Percentiles rank a stretch among this genome's conserved stretches.
Conservation (phyloP, 2,888 invertebrate species). For the Ichneumoninae sp. region DNA sequence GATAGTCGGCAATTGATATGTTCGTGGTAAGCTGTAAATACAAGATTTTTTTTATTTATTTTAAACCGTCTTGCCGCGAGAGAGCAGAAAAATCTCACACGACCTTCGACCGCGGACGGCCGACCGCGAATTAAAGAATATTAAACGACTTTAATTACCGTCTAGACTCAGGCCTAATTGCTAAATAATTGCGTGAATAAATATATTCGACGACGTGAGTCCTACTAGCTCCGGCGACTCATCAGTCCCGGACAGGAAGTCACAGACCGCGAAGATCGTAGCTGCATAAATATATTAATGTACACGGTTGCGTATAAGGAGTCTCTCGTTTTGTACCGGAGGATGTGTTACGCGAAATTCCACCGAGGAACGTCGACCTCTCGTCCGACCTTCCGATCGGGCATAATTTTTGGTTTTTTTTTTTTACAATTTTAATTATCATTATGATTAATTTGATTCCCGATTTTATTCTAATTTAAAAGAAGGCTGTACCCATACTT, state of each 20-base stretch:
- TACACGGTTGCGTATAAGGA: slow-evolving; percentile 36
- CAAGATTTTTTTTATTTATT: not conserved
- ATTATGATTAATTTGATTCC: slow-evolving; percentile 36
- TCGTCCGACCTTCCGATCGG: slow-evolving; percentile 61
- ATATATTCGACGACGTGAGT: slow-evolving; percentile 55
- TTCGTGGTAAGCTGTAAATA: not conserved
- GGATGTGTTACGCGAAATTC: slow-evolving; percentile 32
- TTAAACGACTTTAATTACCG: slow-evolving; percentile 67
- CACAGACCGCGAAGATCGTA: slow-evolving; percentile 50
- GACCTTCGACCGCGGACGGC: slow-evolving; percentile 62
- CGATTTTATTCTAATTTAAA: slow-evolving; percentile 17
- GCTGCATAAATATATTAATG: slow-evolving; percentile 30
- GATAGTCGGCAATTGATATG: not conserved
- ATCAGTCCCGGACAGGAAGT: slow-evolving; percentile 48
- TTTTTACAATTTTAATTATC: slow-evolving; percentile 39
- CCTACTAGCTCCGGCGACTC: slow-evolving; percentile 55
- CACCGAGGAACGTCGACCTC: slow-evolving; percentile 45
- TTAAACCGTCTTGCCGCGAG: not conserved
- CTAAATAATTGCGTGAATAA: slow-evolving; percentile 66
- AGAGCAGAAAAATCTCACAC: slow-evolving; percentile 22
- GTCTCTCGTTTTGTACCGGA: slow-evolving; percentile 13
- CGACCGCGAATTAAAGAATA: slow-evolving; percentile 58
- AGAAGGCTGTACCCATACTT: slow-evolving; percentile 22
- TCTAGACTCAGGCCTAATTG: slow-evolving; percentile 69
- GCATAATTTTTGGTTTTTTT: slow-evolving; percentile 3